Evolutionary conservation across 2,113 vertebrate species (phyloP).

Genomic region (Cricetomys ansorgei): DNA sequence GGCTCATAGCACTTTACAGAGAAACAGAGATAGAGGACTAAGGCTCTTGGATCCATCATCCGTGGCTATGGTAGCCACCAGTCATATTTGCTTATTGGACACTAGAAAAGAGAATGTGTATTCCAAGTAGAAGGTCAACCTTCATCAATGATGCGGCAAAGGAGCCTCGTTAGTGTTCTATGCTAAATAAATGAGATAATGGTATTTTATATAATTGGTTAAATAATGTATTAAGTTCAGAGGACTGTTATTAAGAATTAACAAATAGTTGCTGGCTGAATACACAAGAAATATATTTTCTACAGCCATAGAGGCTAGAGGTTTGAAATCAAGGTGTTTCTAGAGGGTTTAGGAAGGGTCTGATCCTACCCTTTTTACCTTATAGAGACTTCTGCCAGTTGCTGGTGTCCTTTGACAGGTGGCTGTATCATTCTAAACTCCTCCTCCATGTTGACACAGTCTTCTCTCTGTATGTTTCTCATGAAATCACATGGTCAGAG

Average conservation of each 20-base stretch:
- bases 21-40: neutral
- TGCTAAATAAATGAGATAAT: neutral
- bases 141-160: neutral
- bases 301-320: neutral
- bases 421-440: neutral
- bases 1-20: neutral
- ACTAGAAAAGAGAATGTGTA: neutral
- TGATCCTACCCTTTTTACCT: too few species aligned
- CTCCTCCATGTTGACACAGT: neutral
- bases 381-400: neutral
- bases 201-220: neutral
- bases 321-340: neutral
- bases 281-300: neutral
- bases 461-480: neutral
- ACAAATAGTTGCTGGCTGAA: neutral
- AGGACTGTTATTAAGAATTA: neutral
- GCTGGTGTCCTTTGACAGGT: neutral
- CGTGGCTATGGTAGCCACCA: too few species aligned
- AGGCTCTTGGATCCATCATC: too few species aligned
- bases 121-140: neutral
- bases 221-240: neutral
- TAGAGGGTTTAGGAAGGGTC: neutral
- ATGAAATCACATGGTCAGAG: neutral
- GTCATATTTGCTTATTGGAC: neutral
- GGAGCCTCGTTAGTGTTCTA: neutral